These are phyloP conservation scores for Rhorus exstirpatorius DNA, from an alignment of 2,888 invertebrate genomes.

Conservation along the genomic window DNA sequence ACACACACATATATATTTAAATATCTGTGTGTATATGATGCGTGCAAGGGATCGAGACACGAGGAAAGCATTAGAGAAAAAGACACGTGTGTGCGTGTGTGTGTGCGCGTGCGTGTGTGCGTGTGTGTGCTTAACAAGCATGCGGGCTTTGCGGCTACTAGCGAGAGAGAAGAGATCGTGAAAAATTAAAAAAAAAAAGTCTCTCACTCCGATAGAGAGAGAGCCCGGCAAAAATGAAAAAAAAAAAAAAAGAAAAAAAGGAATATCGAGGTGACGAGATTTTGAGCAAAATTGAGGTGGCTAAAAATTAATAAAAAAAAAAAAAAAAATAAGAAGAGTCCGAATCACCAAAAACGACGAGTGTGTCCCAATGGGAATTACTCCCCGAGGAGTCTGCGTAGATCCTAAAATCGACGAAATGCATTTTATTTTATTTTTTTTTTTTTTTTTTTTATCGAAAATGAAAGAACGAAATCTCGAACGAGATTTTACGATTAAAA, in stretches of 20 bases:
- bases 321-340: neutral
- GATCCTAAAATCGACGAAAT: slow-evolving; percentile 19
- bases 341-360: neutral
- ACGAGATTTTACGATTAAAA: slow-evolving; percentile 55
- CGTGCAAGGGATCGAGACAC: slow-evolving; percentile 60
- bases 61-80: slow-evolving; percentile 56
- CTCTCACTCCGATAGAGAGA: slow-evolving; percentile 24
- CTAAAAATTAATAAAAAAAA: neutral
- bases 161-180: slow-evolving; percentile 76
- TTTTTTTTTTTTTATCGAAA: too few species aligned
- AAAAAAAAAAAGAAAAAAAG: too few species aligned
- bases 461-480: slow-evolving; percentile 38
- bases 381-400: slow-evolving; percentile 13
- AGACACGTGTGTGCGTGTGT: slow-evolving; percentile 36
- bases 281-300: neutral
- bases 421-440: slow-evolving; percentile 19
- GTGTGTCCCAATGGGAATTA: neutral
- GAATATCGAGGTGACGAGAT: slow-evolving; percentile 15
- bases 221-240: slow-evolving; percentile 35
- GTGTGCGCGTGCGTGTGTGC: slow-evolving; percentile 21
- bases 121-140: slow-evolving; percentile 86
- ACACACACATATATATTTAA: neutral
- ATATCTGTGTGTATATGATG: slow-evolving; percentile 47
- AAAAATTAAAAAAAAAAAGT: slow-evolving; percentile 40
- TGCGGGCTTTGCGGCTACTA: slow-evolving; percentile 86